A percentile compares a stretch with the other conserved stretches of the same genome.
Conservation (phyloP, 1,140 invertebrate genomes). For the Achatina immaculata region DNA sequence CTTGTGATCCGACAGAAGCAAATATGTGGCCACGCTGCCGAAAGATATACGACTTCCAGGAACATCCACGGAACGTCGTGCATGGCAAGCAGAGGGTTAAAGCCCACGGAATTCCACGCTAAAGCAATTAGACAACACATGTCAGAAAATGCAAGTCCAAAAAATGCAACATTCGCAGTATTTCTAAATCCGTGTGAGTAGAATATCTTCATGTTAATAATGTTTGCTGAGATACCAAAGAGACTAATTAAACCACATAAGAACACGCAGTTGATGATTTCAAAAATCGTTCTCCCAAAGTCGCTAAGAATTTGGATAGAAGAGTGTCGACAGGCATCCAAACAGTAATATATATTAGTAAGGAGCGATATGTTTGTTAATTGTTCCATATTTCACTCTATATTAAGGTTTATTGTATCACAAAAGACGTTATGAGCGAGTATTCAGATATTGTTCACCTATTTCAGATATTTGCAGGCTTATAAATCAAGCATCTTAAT, state of each 20-base stretch:
- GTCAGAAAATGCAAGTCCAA: constrained; percentile 10
- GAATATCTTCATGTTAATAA: neutral
- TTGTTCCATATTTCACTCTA: too few relatives aligned
- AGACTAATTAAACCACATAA: neutral
- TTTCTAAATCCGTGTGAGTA: constrained; percentile 1
- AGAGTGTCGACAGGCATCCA: too few relatives aligned
- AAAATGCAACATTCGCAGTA: constrained; percentile 10
- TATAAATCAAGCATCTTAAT: too few relatives aligned
- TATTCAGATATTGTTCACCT: too few relatives aligned
- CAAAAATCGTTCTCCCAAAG: neutral
- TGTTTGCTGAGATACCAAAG: neutral
- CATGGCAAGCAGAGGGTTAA: neutral
- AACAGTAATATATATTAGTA: too few relatives aligned
- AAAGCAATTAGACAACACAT: neutral
- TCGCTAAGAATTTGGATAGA: too few relatives aligned
- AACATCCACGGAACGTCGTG: neutral
- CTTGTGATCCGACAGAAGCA: constrained; percentile 5
- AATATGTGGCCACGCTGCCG: constrained; percentile 9
- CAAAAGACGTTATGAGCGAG: too few relatives aligned
- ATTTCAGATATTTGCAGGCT: too few relatives aligned
- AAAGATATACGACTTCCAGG: neutral
- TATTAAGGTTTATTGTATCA: too few relatives aligned
- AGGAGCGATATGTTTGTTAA: too few relatives aligned
- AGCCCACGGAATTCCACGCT: neutral
- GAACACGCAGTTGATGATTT: neutral